A percentile compares a stretch with the other conserved stretches of the same genome.
Conservation (phyloP, 2,797 vertebrate species). For the Protonibea diacanthus region DNA sequence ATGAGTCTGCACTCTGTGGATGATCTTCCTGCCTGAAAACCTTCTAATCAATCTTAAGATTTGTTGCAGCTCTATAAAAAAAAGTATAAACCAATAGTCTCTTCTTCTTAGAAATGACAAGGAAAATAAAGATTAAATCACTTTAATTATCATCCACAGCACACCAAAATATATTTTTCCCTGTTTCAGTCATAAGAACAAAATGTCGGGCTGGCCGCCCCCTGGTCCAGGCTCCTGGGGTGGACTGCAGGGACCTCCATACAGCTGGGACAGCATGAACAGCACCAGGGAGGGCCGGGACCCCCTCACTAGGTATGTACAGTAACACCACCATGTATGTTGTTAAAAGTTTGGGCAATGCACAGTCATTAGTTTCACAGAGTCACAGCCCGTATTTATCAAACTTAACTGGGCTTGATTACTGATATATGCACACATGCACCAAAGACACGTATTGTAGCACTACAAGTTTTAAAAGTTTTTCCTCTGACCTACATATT, state of each 20-base stretch:
- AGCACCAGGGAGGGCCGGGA: conserved; percentile 83
- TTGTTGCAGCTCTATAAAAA: background rate
- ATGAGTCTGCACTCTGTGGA: conserved; percentile 13
- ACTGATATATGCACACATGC: no score
- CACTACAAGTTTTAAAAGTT: background rate
- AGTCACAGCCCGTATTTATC: background rate
- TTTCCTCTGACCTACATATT: background rate
- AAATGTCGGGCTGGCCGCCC: conserved; percentile 95
- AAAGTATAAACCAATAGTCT: background rate
- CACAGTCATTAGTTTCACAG: background rate
- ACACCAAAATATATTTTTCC: background rate
- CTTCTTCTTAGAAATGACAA: background rate
- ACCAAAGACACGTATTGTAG: no score
- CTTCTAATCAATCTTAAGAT: background rate
- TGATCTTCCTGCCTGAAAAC: background rate
- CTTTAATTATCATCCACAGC: background rate
- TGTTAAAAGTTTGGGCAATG: background rate
- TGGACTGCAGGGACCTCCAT: conserved; percentile 92
- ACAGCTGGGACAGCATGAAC: conserved; percentile 93
- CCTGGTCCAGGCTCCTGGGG: conserved; percentile 90
- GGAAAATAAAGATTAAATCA: no score
- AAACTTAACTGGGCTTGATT: background rate
- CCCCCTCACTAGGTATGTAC: conserved; percentile 91
- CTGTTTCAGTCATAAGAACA: conserved; percentile 92
- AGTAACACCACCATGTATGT: background rate